Base-by-base conservation (phyloP, 1,140 invertebrate species). In the Drosophila kikkawai region DNA sequence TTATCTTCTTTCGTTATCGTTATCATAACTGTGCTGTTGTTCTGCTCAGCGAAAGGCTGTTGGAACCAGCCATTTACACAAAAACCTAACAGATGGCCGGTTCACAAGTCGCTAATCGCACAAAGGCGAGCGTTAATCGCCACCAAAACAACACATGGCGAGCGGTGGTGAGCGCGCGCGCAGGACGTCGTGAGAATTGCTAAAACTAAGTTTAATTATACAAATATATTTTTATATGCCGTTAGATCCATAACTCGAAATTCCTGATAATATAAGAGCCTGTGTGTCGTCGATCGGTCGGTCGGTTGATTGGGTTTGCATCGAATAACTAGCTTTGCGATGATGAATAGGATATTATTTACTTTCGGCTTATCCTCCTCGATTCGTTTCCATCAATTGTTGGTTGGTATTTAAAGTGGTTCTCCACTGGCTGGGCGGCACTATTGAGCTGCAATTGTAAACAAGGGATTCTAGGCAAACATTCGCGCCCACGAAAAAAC, bases 181-280 rank as follows among this genome's bases (percentile, higher is more conserved):
- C 80, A 84, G 84, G 84, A 88, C 84, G 84, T 81, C 80, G 87
- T 88, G 78, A 90, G 84, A 87, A 79, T 71, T 60, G 69, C 53
- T 88, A 88, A 90, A 85, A 88, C 80, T 88, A 88, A 84, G 69
- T 88, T 84, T 90, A 88, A 88, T 88, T 88, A 81, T 88, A 88
- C 84, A 88, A 90, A 76, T 86, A 87, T 75, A 68, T 51, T 90
- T 83, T 56, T 39, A 39, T 73, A 74, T 80, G 71, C 84, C 76
- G 69, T 88, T 75, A 58, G 83, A 81, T 88, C 84, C 81, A 79
- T 88, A 75, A 73, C 84, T 88, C 81, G 80, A 84, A 80, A 71
- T 84, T 88, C 73, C 69, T 81, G 85, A 75, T 88, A 70, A 79
- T 86, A 79, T 86, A 87, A 86, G 83, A 86, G 82, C 79, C 58